These are phyloP conservation scores for Drymodes brunneopygia DNA, from an alignment of 2,113 vertebrate genomes.

Conservation along the genomic window DNA sequence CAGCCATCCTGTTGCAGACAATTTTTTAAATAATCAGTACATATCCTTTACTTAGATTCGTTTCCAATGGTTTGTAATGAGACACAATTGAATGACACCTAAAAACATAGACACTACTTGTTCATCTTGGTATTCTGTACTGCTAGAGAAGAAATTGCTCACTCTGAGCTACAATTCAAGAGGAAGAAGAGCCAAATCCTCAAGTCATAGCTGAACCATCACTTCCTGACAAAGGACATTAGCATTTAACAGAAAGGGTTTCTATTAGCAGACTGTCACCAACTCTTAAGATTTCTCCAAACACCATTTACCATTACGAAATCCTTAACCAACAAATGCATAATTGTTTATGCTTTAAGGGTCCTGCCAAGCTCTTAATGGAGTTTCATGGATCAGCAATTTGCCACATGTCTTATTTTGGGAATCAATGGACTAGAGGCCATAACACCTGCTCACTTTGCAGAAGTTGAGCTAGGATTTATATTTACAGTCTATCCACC, in stretches of 20 bases:
- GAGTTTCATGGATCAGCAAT: constrained; percentile 29
- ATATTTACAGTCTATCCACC: constrained; percentile 31
- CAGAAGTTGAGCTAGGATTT: constrained; percentile 23
- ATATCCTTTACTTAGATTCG: neutral
- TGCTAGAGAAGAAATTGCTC: neutral
- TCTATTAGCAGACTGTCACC: neutral
- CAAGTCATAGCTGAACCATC: neutral
- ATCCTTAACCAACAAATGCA: neutral
- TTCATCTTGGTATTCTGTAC: neutral
- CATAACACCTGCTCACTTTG: constrained; percentile 34
- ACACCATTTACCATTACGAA: neutral
- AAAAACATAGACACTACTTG: neutral
- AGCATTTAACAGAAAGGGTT: neutral
- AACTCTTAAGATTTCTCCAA: neutral
- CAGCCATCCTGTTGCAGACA: neutral
- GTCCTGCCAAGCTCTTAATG: constrained; percentile 26
- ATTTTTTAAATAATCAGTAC: neutral
- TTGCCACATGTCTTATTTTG: constrained; percentile 49
- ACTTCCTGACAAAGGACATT: neutral
- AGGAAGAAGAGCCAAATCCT: neutral
- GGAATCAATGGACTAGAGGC: constrained; percentile 43
- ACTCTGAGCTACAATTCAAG: neutral
- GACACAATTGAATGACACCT: neutral
- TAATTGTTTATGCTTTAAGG: neutral
- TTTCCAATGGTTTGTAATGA: neutral